Percentiles rank a stretch among this genome's conserved stretches.
phyloP scores from a whole-genome alignment of 2,113 vertebrate species.

The Sinosuthora webbiana region DNA sequence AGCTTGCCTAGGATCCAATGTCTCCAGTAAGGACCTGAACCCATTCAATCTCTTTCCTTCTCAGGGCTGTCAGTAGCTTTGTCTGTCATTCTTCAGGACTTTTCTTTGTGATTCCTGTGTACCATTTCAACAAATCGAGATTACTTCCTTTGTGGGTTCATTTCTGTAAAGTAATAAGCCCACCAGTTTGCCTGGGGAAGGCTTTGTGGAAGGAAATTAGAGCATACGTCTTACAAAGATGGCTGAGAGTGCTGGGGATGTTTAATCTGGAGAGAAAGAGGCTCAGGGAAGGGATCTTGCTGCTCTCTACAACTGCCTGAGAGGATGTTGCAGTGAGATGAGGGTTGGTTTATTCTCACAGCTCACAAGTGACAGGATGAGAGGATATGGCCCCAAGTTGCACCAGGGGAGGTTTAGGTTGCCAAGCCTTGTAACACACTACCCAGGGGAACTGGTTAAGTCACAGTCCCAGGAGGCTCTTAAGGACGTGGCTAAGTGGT shows the following conservation, averaged over 20 bases:
- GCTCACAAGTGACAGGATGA: background rate
- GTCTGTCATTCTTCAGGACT: background rate
- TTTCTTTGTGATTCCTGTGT: background rate
- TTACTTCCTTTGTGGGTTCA: background rate
- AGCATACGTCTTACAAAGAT: rapidly evolving
- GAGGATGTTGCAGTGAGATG: background rate
- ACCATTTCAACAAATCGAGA: background rate
- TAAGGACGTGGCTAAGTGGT: background rate
- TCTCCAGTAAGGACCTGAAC: background rate
- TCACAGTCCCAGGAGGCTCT: background rate
- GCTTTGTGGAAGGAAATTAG: background rate
- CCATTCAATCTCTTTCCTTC: background rate
- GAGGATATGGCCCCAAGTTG: background rate
- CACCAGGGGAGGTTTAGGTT: background rate
- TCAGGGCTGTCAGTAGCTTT: background rate
- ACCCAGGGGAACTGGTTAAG: background rate
- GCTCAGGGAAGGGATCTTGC: background rate
- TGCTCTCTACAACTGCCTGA: rapidly evolving
- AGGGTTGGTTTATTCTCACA: background rate
- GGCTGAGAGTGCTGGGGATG: rapidly evolving
- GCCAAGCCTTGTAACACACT: background rate
- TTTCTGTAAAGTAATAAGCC: background rate
- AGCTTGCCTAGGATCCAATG: background rate
- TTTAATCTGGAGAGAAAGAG: background rate
- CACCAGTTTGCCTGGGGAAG: background rate